These are phyloP conservation scores for Hermetia illucens DNA, from an alignment of 1,140 invertebrate species.

Conservation along the genomic window DNA sequence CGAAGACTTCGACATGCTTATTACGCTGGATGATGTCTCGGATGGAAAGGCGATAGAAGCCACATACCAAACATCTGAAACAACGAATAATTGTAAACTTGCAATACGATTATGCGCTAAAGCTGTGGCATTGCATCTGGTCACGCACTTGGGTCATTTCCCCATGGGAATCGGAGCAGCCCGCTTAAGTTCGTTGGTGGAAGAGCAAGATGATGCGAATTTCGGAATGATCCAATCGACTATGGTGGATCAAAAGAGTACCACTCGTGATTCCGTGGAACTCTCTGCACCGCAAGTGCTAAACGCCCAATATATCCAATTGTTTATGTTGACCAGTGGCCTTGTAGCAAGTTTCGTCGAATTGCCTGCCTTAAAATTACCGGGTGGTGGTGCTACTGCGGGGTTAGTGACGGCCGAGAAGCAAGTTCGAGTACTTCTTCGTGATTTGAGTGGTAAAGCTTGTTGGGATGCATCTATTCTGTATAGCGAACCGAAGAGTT, in stretches of 20 bases:
- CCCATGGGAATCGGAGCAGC: constrained; percentile 78
- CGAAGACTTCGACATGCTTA: constrained; percentile 57
- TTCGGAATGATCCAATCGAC: constrained; percentile 15
- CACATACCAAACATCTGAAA: constrained; percentile 31
- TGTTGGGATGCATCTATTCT: constrained; percentile 91
- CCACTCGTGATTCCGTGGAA: constrained; percentile 5
- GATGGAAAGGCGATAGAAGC: constrained; percentile 21
- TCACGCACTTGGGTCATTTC: constrained; percentile 80
- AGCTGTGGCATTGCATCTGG: constrained; percentile 61
- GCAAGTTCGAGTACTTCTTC: constrained; percentile 71
- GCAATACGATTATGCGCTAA: constrained; percentile 51
- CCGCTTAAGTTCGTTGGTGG: constrained; percentile 58
- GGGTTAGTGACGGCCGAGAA: constrained; percentile 46
- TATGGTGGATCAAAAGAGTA: constrained; percentile 4
- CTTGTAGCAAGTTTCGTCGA: constrained; percentile 86
- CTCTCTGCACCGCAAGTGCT: constrained; percentile 51
- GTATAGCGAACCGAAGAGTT: constrained; percentile 51
- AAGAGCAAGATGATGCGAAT: constrained; percentile 80
- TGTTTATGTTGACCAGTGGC: constrained; percentile 73
- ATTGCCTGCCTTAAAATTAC: constrained; percentile 69
- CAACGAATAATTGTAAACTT: constrained; percentile 32
- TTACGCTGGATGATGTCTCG: constrained; percentile 48
- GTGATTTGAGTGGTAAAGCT: constrained; percentile 91
- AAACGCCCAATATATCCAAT: constrained; percentile 73
- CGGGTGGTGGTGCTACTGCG: constrained; percentile 71